phyloP scores from a whole-genome alignment of 2,888 invertebrate genomes.

The Acronicta alni region DNA sequence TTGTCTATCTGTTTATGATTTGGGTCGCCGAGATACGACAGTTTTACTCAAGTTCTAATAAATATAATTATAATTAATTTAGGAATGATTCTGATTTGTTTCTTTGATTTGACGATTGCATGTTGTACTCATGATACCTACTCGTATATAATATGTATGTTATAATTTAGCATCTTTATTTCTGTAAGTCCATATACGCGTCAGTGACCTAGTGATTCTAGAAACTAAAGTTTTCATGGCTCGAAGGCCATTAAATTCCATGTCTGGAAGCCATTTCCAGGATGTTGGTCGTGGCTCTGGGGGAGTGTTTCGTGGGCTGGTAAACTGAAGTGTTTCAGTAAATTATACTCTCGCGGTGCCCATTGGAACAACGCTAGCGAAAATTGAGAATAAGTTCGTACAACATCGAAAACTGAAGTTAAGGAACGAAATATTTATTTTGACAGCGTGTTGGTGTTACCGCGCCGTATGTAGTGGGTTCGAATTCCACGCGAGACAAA shows the following conservation, averaged over 20 bases:
- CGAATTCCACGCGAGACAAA: too few relatives aligned
- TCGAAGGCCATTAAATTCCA: slow-evolving; percentile 37
- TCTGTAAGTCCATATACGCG: too few relatives aligned
- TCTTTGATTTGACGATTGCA: slow-evolving; percentile 30
- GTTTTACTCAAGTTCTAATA: slow-evolving; percentile 48
- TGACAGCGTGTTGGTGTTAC: too few relatives aligned
- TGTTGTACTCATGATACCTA: too few relatives aligned
- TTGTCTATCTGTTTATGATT: slow-evolving; percentile 63
- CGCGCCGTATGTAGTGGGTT: too few relatives aligned
- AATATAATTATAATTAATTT: slow-evolving; percentile 48
- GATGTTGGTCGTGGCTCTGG: slow-evolving; percentile 30
- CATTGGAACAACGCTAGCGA: slow-evolving; percentile 1
- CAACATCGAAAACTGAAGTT: neutral
- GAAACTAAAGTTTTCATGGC: slow-evolving; percentile 19
- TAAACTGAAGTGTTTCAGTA: slow-evolving; percentile 21
- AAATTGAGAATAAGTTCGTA: slow-evolving; percentile 16
- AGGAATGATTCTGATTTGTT: slow-evolving; percentile 26
- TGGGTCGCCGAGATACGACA: slow-evolving; percentile 57
- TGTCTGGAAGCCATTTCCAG: slow-evolving; percentile 29
- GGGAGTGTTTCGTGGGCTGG: slow-evolving; percentile 26
- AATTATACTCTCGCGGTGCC: slow-evolving; percentile 24
- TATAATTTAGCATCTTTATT: too few relatives aligned
- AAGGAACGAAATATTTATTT: neutral
- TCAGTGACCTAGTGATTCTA: too few relatives aligned
- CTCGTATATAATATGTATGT: too few relatives aligned